Evolutionary conservation across 2,113 vertebrate species (phyloP).

Genomic region (Eulemur macaco): DNA sequence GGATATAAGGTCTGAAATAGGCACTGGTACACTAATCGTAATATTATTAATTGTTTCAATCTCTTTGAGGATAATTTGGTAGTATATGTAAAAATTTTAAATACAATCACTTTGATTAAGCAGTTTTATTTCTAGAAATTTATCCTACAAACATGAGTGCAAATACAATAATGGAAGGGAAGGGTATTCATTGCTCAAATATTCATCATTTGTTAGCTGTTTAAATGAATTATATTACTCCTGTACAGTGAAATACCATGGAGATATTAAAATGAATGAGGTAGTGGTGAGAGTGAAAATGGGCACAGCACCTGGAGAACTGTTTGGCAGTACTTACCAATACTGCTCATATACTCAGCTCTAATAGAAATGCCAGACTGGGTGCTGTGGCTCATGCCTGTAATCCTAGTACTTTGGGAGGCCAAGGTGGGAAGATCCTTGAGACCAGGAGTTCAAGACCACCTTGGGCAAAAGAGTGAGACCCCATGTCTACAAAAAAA

Average conservation of each 20-base stretch:
- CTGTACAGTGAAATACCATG: background rate
- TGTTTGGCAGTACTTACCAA: background rate
- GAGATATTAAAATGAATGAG: background rate
- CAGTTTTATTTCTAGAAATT: constrained; percentile 37
- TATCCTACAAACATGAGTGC: background rate
- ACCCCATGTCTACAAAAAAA: no score
- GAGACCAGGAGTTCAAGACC: no score
- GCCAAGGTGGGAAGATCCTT: no score
- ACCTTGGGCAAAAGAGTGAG: no score
- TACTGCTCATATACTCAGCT: no score
- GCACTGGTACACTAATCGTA: background rate
- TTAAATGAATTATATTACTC: background rate
- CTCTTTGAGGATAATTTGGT: constrained; percentile 37
- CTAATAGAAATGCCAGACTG: no score
- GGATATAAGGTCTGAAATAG: background rate
- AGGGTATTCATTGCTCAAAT: background rate
- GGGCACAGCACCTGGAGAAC: background rate
- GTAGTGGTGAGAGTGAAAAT: background rate
- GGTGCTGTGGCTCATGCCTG: no score
- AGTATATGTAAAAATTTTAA: background rate
- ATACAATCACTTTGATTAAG: background rate
- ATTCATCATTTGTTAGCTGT: background rate
- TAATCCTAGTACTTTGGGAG: no score
- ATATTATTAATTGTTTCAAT: background rate
- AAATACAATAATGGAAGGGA: background rate